These are phyloP conservation scores for Brachypalpus laphriformis DNA, from an alignment of 2,888 invertebrate genomes.

Conservation along the genomic window DNA sequence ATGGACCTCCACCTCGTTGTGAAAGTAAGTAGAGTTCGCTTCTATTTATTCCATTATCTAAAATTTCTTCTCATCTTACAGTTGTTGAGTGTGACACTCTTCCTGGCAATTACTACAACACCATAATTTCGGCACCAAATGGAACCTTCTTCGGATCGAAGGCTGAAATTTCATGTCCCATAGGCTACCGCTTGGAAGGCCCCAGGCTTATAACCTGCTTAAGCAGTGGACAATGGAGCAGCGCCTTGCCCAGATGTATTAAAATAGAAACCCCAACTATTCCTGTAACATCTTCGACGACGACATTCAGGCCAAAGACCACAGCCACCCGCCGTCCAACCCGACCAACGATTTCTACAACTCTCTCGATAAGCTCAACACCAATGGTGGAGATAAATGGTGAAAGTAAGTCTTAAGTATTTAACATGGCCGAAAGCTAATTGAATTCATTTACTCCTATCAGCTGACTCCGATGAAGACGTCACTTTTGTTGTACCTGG, in stretches of 20 bases:
- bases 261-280: conserved; percentile 84
- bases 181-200: conserved; percentile 88
- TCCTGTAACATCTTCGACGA: conserved; percentile 77
- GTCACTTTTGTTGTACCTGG: conserved; percentile 81
- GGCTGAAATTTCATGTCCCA: conserved; percentile 89
- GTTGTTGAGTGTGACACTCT: conserved; percentile 90
- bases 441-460: not conserved
- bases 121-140: conserved; percentile 86
- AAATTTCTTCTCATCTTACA: conserved; percentile 77
- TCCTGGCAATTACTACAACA: conserved; percentile 84
- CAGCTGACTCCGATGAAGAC: conserved; percentile 81
- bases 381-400: conserved; percentile 80
- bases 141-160: conserved; percentile 88
- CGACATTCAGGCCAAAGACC: conserved; percentile 81
- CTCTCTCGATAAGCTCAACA: conserved; percentile 77
- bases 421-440: not conserved
- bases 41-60: not conserved
- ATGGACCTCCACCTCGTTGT: conserved; percentile 95
- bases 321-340: conserved; percentile 80
- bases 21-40: conserved; percentile 85
- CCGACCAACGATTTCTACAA: conserved; percentile 77
- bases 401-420: conserved; percentile 77
- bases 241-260: conserved; percentile 89
- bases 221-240: conserved; percentile 91
- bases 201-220: conserved; percentile 87